Base-by-base conservation (phyloP, 2,797 vertebrate species). In the Lepidocolaptes lacrymiger region DNA sequence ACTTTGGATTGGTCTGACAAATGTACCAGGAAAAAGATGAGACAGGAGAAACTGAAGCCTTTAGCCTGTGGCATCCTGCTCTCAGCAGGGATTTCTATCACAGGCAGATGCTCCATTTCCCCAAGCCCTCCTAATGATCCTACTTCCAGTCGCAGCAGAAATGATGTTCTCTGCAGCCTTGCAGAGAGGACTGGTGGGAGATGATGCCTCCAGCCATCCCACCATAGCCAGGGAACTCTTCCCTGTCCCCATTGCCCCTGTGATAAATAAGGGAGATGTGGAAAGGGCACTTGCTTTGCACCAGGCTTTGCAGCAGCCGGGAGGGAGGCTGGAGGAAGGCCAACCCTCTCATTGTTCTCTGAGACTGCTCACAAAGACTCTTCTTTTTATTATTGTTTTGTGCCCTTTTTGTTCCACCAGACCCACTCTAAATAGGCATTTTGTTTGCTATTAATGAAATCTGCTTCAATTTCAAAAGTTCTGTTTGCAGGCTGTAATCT, bases 401-500 rank as follows among this genome's bases (percentile, higher is more conserved):
- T 44, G 58, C 52, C 81, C 37, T 17, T 94, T 96, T 95, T 96
- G 67, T 96, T 96, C 87, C 73, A 91, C 85, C 94, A 94, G 88
- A 88, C 78, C 86, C 86, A 28, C 54, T 74, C 89, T 91, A 94
- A 97, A 91, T 37, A 66, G 80, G 71, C 88, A 96, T 94, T 96
- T 95, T 93, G 83, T 96, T 89, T 78, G 90, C 93, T 66, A 85
- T 90, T 85, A 93, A 95, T 93, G 96, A 97, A 97, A 97, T 93
- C 93, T 80, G 95, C 93, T 96, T 94, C 91, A 55, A 81, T 97
- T 97, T 93, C 95, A 55, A 90, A 96, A 93, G 89, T 95, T 89
- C 91, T 95, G 78, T 95, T 96, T 95, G 89, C 80, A 74, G 88
- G 88, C 91, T 95, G 89, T 54, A 92, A 88, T 94, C 93, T 95